Base-by-base conservation (phyloP, 2,888 invertebrate species). In the Pyrrhosoma nymphula region DNA sequence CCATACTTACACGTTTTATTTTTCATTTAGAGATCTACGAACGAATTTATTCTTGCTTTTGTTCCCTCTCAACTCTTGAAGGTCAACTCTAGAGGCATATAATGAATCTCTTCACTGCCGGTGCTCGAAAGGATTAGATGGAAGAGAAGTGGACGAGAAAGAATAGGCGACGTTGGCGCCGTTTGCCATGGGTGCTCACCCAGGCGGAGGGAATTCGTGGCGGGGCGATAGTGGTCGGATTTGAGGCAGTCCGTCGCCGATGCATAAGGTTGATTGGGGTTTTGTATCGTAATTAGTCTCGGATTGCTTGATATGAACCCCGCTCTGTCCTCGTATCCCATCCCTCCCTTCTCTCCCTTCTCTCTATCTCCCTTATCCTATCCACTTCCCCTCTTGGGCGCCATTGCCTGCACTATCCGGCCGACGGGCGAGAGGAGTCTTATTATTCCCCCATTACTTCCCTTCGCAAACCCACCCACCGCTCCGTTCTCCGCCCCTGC, bases 271-370 rank as follows among this genome's bases (percentile, higher is more conserved):
- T 69, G 93, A 75, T 69, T 69, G 93, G 69, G 47, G 26, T 93
- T 69, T 63, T 69, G 47, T n/a, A 20, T 60, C 93, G 39, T 69
- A 93, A 93, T 93, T 93, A 93, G 93, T 63, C 75, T 93, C 69
- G 93, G 47, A 93, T 93, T 93, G 47, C 96, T 96, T 96, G 96
- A 96, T 96, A 39, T 95, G 95, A n/a, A 82, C 63, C 95, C 56
- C 88, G 95, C 96, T 96, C 96, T 95, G 95, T 95, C 91, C 96
- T 95, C 96, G 95, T 95, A 96, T 95, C 69, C 90, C 39, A 60
- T 47, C 26, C 60, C 95, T 89, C 75, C 47, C 95, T 88, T 95
- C 39, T 95, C 75, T 95, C 47, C 8, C 47, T 47, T 47, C 47
- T 47, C 4, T 8, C 47, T 47, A 47, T 47, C 47, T 95, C 95